A percentile compares a stretch with the other conserved stretches of the same genome.
Evolutionary conservation across 2,888 invertebrate genomes (phyloP).

Genomic region (Actias luna): DNA sequence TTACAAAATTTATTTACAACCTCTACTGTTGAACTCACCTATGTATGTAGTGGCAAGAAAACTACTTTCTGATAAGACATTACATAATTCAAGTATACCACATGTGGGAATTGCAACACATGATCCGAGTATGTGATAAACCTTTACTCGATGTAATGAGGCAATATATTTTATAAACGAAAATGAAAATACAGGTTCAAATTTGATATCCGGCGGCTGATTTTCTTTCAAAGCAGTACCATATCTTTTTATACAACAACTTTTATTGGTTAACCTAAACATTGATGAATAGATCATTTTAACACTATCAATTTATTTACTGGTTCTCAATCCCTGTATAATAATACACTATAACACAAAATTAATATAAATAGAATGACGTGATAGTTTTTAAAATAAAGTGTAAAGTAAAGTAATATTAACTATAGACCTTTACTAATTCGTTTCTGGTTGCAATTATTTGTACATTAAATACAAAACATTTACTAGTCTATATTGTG

Average conservation of each 20-base stretch:
- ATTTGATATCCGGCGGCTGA: conserved; percentile 27
- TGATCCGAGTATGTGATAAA: conserved; percentile 72
- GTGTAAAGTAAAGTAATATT: no score
- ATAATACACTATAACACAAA: no score
- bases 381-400: no score
- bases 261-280: conserved; percentile 14
- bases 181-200: conserved; percentile 66
- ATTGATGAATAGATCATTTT: not conserved
- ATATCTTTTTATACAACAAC: conserved; percentile 20
- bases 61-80: conserved; percentile 48
- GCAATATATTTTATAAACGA: conserved; percentile 70
- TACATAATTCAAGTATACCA: conserved; percentile 60
- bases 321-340: not conserved
- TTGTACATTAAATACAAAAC: not conserved
- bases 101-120: conserved; percentile 62
- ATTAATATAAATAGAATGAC: no score
- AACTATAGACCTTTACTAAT: no score
- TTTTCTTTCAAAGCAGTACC: conserved; percentile 17
- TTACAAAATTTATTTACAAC: not conserved
- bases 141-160: conserved; percentile 76
- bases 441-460: no score
- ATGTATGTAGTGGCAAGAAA: conserved; percentile 56
- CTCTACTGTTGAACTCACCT: conserved; percentile 40
- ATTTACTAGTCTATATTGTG: no score
- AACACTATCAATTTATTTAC: not conserved